A percentile compares a stretch with the other conserved stretches of the same genome.
These are phyloP conservation scores for Dione juno DNA, from an alignment of 2,888 invertebrate species.

Conservation along the genomic window DNA sequence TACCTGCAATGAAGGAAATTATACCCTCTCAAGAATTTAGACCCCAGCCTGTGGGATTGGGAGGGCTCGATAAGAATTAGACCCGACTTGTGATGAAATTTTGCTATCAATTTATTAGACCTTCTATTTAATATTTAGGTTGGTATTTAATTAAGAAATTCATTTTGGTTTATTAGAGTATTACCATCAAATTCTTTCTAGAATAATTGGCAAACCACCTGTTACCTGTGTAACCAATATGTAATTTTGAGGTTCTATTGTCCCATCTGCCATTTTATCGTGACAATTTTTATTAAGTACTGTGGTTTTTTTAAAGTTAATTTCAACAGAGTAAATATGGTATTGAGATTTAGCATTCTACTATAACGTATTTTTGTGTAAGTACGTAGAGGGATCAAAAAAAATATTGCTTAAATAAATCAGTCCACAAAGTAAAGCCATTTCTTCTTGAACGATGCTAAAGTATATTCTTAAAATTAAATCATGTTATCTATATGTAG, in stretches of 20 bases:
- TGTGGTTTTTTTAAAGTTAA: too few relatives aligned
- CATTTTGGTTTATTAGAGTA: not conserved
- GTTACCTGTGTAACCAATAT: not conserved
- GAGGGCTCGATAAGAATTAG: constrained; percentile 29
- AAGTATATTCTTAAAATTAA: too few relatives aligned
- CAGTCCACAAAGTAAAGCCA: too few relatives aligned
- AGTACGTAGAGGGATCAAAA: too few relatives aligned
- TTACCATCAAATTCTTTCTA: not conserved
- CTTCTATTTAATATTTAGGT: constrained; percentile 20
- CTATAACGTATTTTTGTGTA: too few relatives aligned
- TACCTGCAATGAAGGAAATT: constrained; percentile 49
- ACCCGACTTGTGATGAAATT: constrained; percentile 27
- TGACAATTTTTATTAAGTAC: too few relatives aligned
- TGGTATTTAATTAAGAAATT: constrained; percentile 21
- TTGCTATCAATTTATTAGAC: constrained; percentile 28
- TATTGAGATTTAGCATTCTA: too few relatives aligned
- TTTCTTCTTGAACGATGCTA: too few relatives aligned
- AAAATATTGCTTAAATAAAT: too few relatives aligned
- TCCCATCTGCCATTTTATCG: not conserved
- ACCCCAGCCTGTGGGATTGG: constrained; percentile 34
- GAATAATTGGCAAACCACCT: not conserved
- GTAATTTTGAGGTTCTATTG: not conserved
- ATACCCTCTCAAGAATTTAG: constrained; percentile 53
- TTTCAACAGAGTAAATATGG: too few relatives aligned
- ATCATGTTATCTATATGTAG: too few relatives aligned